Conservation (phyloP, 2,888 invertebrate species). For the Ornithoptera alexandrae region DNA sequence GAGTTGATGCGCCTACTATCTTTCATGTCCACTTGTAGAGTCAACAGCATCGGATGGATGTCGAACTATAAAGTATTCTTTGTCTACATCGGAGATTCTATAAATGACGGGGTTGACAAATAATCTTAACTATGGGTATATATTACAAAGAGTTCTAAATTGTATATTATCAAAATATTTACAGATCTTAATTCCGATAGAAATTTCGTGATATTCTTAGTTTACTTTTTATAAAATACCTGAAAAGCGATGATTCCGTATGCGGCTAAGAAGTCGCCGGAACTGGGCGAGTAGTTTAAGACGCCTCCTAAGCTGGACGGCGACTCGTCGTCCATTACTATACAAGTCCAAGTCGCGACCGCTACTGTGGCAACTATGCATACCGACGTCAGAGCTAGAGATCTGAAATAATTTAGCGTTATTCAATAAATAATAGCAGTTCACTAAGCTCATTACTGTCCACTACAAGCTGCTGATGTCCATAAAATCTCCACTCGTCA, state of each 20-base stretch:
- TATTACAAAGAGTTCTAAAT: too few relatives aligned
- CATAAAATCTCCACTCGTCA: too few relatives aligned
- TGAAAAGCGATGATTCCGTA: constrained; percentile 86
- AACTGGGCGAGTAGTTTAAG: constrained; percentile 56
- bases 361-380: constrained; percentile 83
- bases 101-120: too few relatives aligned
- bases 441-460: neutral
- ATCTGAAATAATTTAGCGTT: constrained; percentile 65
- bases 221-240: constrained; percentile 41
- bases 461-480: too few relatives aligned
- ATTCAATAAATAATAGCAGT: neutral
- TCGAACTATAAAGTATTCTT: constrained; percentile 81
- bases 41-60: constrained; percentile 90
- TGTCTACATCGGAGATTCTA: too few relatives aligned
- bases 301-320: constrained; percentile 50
- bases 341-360: constrained; percentile 83
- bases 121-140: too few relatives aligned
- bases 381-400: constrained; percentile 83
- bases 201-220: too few relatives aligned
- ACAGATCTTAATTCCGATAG: too few relatives aligned
- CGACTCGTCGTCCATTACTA: constrained; percentile 70
- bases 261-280: constrained; percentile 79
- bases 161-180: too few relatives aligned
- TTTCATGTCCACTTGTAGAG: constrained; percentile 95
- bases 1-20: constrained; percentile 85